Conservation (phyloP, 2,888 invertebrate genomes). For the Drosophila parthenogenetica region DNA sequence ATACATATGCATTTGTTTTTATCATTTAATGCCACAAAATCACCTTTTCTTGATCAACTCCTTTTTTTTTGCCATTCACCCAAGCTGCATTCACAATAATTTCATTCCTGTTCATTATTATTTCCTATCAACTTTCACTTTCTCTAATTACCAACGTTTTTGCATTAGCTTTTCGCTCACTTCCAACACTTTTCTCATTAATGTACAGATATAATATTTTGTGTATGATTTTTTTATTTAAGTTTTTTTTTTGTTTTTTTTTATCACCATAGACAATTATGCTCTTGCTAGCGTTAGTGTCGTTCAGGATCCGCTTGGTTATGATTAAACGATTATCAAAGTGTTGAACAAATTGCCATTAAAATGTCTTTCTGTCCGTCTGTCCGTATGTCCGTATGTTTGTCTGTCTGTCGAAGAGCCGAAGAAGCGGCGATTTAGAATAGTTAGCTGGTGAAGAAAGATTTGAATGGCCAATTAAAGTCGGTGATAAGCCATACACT, state of each 20-base stretch:
- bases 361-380: conserved; percentile 14
- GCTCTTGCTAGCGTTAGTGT: conserved; percentile 2
- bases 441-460: background rate
- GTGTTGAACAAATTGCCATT: conserved; percentile 13
- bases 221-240: background rate
- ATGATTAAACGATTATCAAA: conserved; percentile 5
- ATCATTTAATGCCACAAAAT: too few relatives aligned
- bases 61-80: background rate
- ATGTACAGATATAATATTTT: conserved; percentile 4
- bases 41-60: background rate
- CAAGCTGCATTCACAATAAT: conserved; percentile 15
- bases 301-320: conserved; percentile 10
- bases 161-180: conserved; percentile 12
- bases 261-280: conserved; percentile 6
- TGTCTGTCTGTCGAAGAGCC: background rate
- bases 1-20: too few relatives aligned
- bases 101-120: conserved; percentile 33
- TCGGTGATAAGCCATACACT: conserved; percentile 41
- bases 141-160: conserved; percentile 25
- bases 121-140: conserved; percentile 42
- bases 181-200: conserved; percentile 24
- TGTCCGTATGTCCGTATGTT: background rate
- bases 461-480: conserved; percentile 41
- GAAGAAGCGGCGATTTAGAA: background rate
- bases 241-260: background rate